Evolutionary conservation across 92 coral and sea anemone genomes (phyloP).

Genomic region (Ricordea florida): DNA sequence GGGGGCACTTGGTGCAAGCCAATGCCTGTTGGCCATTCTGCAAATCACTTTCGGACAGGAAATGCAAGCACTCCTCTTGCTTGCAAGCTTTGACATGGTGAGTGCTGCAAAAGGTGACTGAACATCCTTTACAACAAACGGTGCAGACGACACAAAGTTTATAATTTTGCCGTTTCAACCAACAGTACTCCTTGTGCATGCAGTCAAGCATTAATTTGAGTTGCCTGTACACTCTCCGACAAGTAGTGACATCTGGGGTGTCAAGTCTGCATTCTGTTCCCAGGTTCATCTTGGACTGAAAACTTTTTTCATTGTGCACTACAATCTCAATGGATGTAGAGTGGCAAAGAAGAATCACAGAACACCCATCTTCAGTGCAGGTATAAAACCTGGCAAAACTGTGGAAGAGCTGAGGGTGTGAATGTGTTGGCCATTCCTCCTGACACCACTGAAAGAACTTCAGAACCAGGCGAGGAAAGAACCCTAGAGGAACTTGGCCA

Average conservation of each 20-base stretch:
- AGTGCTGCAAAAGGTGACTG: background rate
- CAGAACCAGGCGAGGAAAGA: too few species aligned
- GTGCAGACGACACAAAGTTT: conserved; percentile 35
- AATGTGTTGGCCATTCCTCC: too few species aligned
- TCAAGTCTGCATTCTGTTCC: background rate
- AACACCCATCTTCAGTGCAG: too few species aligned
- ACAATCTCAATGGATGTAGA: too few species aligned
- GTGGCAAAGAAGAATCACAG: too few species aligned
- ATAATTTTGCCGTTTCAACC: conserved; percentile 30
- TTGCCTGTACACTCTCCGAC: conserved; percentile 16
- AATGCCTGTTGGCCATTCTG: background rate
- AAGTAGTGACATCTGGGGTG: background rate
- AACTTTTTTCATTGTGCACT: too few species aligned
- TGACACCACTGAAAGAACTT: too few species aligned
- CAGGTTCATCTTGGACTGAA: background rate
- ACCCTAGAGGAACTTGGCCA: too few species aligned
- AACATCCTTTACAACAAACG: conserved; percentile 34
- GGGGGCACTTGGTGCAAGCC: background rate
- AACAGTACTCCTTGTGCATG: conserved; percentile 45
- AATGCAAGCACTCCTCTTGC: conserved; percentile 39
- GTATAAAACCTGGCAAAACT: too few species aligned
- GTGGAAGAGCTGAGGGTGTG: too few species aligned
- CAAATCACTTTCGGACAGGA: conserved; percentile 27
- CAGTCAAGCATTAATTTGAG: conserved; percentile 23
- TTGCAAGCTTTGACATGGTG: conserved; percentile 1